Evolutionary conservation across 2,888 invertebrate species (phyloP).

Genomic region (Hirtodrosophila histrioides): DNA sequence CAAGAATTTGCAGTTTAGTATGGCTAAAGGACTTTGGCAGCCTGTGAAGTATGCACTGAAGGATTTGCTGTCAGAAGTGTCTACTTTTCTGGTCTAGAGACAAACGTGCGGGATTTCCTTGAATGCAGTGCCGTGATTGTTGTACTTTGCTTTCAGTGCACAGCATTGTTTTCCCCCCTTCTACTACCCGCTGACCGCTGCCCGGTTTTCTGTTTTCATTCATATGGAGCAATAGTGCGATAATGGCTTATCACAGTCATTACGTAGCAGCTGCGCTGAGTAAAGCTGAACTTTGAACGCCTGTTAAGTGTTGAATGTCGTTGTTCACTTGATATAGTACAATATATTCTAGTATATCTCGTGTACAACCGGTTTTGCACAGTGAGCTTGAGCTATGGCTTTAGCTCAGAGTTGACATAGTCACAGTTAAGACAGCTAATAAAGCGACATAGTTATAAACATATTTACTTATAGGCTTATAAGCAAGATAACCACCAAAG

Average conservation of each 20-base stretch:
- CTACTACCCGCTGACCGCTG: not conserved
- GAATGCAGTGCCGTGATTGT: not conserved
- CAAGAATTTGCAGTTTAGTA: no score
- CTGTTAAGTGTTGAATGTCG: constrained; percentile 18
- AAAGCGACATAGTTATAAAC: no score
- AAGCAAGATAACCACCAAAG: no score
- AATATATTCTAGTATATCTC: not conserved
- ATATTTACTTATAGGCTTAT: no score
- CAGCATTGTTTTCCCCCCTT: not conserved
- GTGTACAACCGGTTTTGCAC: constrained; percentile 38
- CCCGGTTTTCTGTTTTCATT: constrained; percentile 6
- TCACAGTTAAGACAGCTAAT: not conserved
- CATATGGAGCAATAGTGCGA: constrained; percentile 25
- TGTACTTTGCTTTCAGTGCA: constrained; percentile 30
- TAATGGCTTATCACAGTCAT: constrained; percentile 50
- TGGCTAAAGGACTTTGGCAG: no score
- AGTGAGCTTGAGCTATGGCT: constrained; percentile 19
- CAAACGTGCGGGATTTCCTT: not conserved
- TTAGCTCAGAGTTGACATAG: not conserved
- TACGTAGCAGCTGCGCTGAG: constrained; percentile 52
- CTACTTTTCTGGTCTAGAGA: no score
- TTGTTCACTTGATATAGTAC: not conserved
- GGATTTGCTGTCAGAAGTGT: no score
- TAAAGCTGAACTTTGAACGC: constrained; percentile 35
- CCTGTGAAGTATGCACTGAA: no score